Conservation (phyloP, 1,140 invertebrate species). For the Drosophila simulans region DNA sequence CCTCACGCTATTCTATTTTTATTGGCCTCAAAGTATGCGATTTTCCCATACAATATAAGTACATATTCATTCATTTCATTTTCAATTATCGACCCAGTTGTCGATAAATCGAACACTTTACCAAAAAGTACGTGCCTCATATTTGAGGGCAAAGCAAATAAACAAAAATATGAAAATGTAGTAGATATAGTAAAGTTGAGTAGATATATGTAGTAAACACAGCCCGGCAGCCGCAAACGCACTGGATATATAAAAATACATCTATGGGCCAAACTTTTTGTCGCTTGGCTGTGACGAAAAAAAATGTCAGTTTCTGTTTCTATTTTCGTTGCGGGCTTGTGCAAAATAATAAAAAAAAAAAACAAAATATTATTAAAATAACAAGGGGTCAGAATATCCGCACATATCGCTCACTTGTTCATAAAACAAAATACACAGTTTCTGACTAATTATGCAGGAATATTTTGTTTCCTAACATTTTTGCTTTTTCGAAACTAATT, state of each 20-base stretch:
- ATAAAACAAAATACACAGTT: slow-evolving; percentile 18
- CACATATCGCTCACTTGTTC: slow-evolving; percentile 20
- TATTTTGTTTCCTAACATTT: neutral
- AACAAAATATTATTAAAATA: neutral
- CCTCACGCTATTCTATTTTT: slow-evolving; percentile 19
- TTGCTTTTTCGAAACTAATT: neutral
- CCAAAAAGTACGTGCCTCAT: slow-evolving; percentile 3
- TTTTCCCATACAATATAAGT: slow-evolving; percentile 8
- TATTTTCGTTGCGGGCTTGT: slow-evolving; percentile 49
- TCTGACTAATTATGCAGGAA: slow-evolving; percentile 17
- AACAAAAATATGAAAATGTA: slow-evolving; percentile 19
- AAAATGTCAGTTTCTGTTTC: slow-evolving; percentile 55
- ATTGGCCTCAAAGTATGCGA: slow-evolving; percentile 16
- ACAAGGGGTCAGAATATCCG: slow-evolving; percentile 41
- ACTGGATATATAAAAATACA: slow-evolving; percentile 67
- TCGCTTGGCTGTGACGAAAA: slow-evolving; percentile 56
- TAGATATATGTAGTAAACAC: slow-evolving; percentile 23
- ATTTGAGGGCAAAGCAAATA: slow-evolving; percentile 37
- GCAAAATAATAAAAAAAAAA: slow-evolving; percentile 41
- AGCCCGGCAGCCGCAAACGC: slow-evolving; percentile 31
- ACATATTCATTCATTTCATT: slow-evolving; percentile 12
- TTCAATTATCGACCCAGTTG: slow-evolving; percentile 45
- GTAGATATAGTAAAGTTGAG: neutral
- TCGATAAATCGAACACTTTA: slow-evolving; percentile 13
- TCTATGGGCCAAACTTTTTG: slow-evolving; percentile 47